Evolutionary conservation across 2,113 vertebrate species (phyloP), one percentile per base, ranked within the genome.

Genomic region (Ceyx cyanopectus): DNA sequence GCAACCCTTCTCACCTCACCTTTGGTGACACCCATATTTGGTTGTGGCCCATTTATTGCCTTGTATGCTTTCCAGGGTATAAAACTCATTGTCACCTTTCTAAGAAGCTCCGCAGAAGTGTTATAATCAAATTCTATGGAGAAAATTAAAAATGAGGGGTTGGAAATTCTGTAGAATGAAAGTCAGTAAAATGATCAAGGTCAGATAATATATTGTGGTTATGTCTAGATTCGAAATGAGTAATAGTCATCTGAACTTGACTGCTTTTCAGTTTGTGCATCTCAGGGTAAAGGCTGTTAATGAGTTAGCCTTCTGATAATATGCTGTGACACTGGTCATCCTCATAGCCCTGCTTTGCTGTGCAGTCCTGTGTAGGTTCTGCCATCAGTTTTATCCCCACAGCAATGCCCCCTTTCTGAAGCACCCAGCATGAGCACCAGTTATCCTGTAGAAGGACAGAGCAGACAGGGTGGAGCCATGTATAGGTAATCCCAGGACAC

Each of bases 251-350:
- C 30, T 79, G 24, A 41, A 11, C 20, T 46, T 32, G 46, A 15
- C 63, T 77, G n/a, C 20, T 56, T 65, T 37, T 81, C n/a, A 14
- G 18, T 46, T 72, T 10, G 17, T 54, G 24, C 22, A 18, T 53
- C 15, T 85, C 56, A 43, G 45, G 43, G 27, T 17, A 24, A 58
- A 69, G 5, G 4, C 10, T 75, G 19, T 46, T 46, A 12, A 34
- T 40, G 60, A 63, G 15, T 45, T 78, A n/a, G 29, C 12, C 61
- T 43, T 69, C 85, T 45, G 57, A 46, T 10, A 48, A 2, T 14
- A 24, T 5, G 10, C 16, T 30, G 65, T 18, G n/a, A 37, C 8
- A 17, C 9, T 0, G 1, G 22, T 5, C 37, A 34, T 53, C 20
- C 34, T 60, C 30, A 27, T 7, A 67, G 60, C 7, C 12, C 10